Conservation (phyloP, 2,797 vertebrate species). For the Phataginus tetradactyla region DNA sequence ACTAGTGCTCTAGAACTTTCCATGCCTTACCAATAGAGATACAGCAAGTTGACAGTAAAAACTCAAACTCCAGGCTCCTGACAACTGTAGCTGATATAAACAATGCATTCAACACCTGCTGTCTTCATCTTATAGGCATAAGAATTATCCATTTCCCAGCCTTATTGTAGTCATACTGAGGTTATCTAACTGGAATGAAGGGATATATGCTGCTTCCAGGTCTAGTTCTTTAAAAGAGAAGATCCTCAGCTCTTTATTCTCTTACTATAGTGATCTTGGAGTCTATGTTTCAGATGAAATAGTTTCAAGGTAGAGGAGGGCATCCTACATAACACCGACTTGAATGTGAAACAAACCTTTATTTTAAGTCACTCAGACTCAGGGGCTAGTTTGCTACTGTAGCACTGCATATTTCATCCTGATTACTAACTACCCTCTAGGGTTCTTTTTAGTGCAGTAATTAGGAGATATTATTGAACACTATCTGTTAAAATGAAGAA, state of each 20-base stretch:
- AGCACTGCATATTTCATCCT: neutral
- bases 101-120: neutral
- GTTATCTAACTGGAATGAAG: neutral
- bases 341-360: neutral
- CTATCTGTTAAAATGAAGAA: neutral
- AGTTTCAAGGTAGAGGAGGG: neutral
- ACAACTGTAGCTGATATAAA: neutral
- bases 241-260: neutral
- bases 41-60: neutral
- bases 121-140: neutral
- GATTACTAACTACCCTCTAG: neutral
- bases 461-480: neutral
- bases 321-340: neutral
- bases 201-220: neutral
- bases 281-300: neutral
- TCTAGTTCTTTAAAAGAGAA: neutral
- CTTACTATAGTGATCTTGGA: neutral
- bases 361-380: neutral
- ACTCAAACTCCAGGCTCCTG: neutral
- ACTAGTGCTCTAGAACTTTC: neutral
- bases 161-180: neutral
- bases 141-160: neutral
- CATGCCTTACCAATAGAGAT: neutral
- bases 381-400: neutral
- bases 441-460: neutral